Percentiles rank a stretch among this genome's conserved stretches.
phyloP scores from a whole-genome alignment of 2,888 invertebrate species.

The Ichneumoninae sp. region DNA sequence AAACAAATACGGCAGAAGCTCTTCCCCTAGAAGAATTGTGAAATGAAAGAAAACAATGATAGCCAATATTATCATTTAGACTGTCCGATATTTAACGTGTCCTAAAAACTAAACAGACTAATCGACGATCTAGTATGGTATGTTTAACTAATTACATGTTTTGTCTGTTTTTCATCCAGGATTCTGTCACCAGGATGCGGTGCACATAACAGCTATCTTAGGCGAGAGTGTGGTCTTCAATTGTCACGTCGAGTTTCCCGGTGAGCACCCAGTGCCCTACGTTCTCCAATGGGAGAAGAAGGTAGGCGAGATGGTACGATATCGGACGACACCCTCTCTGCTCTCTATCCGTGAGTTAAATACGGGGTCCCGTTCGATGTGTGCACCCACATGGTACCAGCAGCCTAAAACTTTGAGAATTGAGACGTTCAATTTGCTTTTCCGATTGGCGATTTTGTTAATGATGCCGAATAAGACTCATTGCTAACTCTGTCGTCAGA shows the following conservation, averaged over 20 bases:
- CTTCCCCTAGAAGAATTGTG: too few species aligned
- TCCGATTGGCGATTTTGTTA: neutral
- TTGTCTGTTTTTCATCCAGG: constrained; percentile 84
- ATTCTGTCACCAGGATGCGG: constrained; percentile 94
- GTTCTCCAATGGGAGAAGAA: constrained; percentile 99
- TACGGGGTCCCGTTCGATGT: constrained; percentile 78
- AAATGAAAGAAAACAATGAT: too few species aligned
- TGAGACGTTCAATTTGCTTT: neutral
- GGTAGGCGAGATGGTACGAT: constrained; percentile 98
- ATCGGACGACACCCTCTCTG: constrained; percentile 85
- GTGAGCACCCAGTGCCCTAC: constrained; percentile 97
- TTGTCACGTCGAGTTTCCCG: constrained; percentile 98
- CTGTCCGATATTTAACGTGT: too few species aligned
- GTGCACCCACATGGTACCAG: constrained; percentile 72
- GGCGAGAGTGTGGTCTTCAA: constrained; percentile 99
- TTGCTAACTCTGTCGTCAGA: neutral
- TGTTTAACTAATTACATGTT: constrained; percentile 1
- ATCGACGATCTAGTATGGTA: neutral
- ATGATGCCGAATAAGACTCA: constrained; percentile 4
- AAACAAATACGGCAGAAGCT: too few species aligned
- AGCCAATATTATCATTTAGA: too few species aligned
- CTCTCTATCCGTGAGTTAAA: constrained; percentile 84
- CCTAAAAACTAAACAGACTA: neutral
- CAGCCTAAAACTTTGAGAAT: constrained; percentile 1
- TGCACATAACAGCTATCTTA: constrained; percentile 98